Conservation (phyloP, 2,113 vertebrate genomes). For the Corythoichthys intestinalis region DNA sequence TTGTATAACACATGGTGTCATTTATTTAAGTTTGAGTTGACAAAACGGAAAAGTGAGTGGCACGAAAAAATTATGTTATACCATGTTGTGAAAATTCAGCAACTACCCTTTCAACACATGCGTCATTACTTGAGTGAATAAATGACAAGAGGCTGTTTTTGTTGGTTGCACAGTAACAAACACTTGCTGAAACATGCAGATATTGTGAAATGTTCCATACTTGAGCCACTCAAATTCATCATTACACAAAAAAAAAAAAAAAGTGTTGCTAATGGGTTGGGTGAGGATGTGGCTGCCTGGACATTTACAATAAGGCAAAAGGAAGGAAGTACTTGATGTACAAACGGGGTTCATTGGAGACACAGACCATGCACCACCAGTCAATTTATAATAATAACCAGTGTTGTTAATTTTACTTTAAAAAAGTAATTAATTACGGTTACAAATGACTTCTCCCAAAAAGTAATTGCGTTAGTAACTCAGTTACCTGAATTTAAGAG, state of each 20-base stretch:
- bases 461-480: too few species aligned
- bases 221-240: neutral
- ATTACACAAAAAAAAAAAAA: neutral
- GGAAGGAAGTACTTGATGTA: slow-evolving; percentile 43
- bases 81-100: neutral
- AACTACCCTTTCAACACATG: slow-evolving; percentile 5
- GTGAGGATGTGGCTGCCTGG: slow-evolving; percentile 30
- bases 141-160: slow-evolving; percentile 38
- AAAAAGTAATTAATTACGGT: too few species aligned
- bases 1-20: neutral
- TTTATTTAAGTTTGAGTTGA: neutral
- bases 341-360: slow-evolving; percentile 16
- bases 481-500: too few species aligned
- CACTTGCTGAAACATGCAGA: slow-evolving; percentile 2
- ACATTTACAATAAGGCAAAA: slow-evolving; percentile 19
- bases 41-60: neutral
- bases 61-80: neutral
- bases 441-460: too few species aligned
- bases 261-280: neutral
- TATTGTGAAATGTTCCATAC: neutral
- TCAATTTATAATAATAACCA: neutral
- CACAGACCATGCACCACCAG: slow-evolving; percentile 9
- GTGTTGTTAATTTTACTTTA: too few species aligned
- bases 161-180: slow-evolving; percentile 21
- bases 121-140: slow-evolving; percentile 37